Percentiles rank a stretch among this genome's conserved stretches.
Evolutionary conservation across 2,888 invertebrate genomes (phyloP).

Genomic region (Diaprepes abbreviatus): DNA sequence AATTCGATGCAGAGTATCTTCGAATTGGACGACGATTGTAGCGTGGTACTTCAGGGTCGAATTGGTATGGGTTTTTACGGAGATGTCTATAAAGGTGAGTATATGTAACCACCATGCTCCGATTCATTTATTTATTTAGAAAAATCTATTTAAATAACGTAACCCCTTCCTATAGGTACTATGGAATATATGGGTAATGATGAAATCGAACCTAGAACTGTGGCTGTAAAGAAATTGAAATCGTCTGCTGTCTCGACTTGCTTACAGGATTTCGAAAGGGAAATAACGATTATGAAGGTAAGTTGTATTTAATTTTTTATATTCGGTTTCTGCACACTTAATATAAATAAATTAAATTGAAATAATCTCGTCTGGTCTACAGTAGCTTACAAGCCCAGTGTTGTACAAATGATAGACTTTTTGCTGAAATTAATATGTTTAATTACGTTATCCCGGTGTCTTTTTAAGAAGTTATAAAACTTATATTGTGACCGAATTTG

Average conservation of each 20-base stretch:
- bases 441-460: too few species aligned
- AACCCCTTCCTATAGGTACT: too few species aligned
- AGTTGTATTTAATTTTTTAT: not conserved
- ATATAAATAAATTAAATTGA: too few species aligned
- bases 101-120: not conserved
- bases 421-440: too few species aligned
- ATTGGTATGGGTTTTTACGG: constrained; percentile 67
- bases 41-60: constrained; percentile 73
- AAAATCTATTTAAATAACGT: too few species aligned
- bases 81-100: constrained; percentile 33
- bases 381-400: too few species aligned
- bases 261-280: constrained; percentile 84
- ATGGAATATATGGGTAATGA: constrained; percentile 31
- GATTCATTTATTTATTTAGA: too few species aligned
- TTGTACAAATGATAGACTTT: too few species aligned
- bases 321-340: too few species aligned
- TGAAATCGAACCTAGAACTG: constrained; percentile 60
- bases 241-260: constrained; percentile 68
- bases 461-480: too few species aligned
- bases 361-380: too few species aligned
- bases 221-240: constrained; percentile 79
- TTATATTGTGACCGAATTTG: too few species aligned
- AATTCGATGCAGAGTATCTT: constrained; percentile 71
- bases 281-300: constrained; percentile 91
- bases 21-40: constrained; percentile 72